phyloP scores from a whole-genome alignment of 2,113 vertebrate genomes.

The Leptocoma aspasia region DNA sequence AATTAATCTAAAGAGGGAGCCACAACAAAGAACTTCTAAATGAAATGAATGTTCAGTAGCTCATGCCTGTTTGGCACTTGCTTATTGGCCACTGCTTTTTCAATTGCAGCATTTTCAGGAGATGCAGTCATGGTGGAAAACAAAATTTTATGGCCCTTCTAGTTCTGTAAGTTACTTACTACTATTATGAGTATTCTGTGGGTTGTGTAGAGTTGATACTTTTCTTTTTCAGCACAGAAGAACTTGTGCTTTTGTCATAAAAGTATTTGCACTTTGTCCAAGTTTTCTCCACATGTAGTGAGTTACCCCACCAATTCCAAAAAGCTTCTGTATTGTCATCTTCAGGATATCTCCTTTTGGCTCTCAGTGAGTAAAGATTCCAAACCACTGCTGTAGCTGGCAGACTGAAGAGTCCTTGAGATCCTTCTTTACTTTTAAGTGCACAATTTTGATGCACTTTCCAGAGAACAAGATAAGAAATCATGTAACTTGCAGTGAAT shows the following conservation, averaged over 20 bases:
- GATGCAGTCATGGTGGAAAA: neutral
- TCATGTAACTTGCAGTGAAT: neutral
- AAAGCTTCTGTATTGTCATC: neutral
- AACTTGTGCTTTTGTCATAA: neutral
- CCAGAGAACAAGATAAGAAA: neutral
- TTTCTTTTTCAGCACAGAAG: neutral
- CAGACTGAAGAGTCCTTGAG: neutral
- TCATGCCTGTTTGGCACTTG: neutral
- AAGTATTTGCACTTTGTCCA: neutral
- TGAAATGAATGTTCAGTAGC: neutral
- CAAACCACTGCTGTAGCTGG: neutral
- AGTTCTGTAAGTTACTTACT: neutral
- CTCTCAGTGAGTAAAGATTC: neutral
- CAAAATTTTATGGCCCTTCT: neutral
- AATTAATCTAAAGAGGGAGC: constrained; percentile 47
- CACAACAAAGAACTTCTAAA: neutral
- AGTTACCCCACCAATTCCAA: neutral
- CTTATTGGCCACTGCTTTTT: neutral
- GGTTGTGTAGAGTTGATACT: neutral
- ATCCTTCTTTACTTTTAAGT: neutral
- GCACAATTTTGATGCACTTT: neutral
- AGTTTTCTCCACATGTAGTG: neutral
- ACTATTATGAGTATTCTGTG: neutral
- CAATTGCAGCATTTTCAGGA: neutral
- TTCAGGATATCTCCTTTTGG: neutral